Evolutionary conservation across 1,140 invertebrate species (phyloP).

Genomic region (Metaphire vulgaris): DNA sequence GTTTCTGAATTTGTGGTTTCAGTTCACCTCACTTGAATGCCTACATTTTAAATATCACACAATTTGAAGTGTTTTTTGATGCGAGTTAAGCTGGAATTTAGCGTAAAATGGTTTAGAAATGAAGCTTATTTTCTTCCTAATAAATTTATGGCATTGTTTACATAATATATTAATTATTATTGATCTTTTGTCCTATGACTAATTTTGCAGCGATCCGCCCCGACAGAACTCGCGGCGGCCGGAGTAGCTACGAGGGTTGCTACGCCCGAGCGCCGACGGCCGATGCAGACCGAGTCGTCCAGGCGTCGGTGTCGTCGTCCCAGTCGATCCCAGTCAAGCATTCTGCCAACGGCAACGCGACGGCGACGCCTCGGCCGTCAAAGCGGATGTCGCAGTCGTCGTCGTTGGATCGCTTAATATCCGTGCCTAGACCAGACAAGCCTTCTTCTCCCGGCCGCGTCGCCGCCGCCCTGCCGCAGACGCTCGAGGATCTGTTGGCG

Average conservation of each 20-base stretch:
- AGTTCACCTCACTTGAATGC: too few species aligned
- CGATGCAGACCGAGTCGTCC: not conserved
- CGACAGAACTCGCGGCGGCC: constrained; percentile 84
- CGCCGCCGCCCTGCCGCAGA: constrained; percentile 22
- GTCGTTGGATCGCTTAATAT: not conserved
- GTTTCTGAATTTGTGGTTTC: too few species aligned
- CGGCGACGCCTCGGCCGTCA: not conserved
- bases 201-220: constrained; percentile 73
- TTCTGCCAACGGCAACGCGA: not conserved
- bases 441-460: not conserved
- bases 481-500: constrained; percentile 47
- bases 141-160: too few species aligned
- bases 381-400: not conserved
- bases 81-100: too few species aligned
- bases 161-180: too few species aligned
- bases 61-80: too few species aligned
- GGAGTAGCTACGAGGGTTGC: constrained; percentile 72
- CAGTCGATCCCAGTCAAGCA: not conserved
- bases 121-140: too few species aligned
- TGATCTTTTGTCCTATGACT: not conserved
- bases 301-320: not conserved
- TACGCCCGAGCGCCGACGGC: constrained; percentile 34
- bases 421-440: constrained; percentile 8
- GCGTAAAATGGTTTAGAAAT: too few species aligned
- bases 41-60: too few species aligned